Base-by-base conservation (phyloP, 1,140 invertebrate genomes). In the Sesamia nonagrioides region DNA sequence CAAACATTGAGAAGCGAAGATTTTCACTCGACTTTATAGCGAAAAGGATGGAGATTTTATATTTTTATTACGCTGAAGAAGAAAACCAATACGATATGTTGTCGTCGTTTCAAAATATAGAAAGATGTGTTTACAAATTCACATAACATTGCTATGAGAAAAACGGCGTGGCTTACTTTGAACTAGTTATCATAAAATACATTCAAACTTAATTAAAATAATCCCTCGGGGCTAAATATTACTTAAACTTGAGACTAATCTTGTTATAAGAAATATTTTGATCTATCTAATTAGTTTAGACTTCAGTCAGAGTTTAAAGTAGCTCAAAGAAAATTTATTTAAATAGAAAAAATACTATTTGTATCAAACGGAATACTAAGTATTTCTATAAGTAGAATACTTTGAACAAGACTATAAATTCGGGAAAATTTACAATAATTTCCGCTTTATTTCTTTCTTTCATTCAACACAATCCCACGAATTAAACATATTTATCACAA, bases 401-500 rank as follows among this genome's bases (percentile, higher is more conserved):
- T 56, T 27, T 21, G 52, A 27, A 27, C 7, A 15, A 48, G 1
- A 15, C 18, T 27, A 56, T 56, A 56, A 56, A 13, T 27, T 4
- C 21, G n/a, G 11, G 11, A 27, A 27, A 18, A 27, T 33, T 27
- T 13, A 21, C 21, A 27, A 27, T 56, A 21, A 56, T 56, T 33
- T 21, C 21, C 21, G 8, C 40, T n/a, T 63, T 40, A 63, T 18
- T 63, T 40, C 37, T 11, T 9, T 37, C 37, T 18, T 17, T 17
- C 37, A 63, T 63, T 63, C 60, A 63, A 42, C 42, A 63, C 60
- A 42, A 63, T 37, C 42, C n/a, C 37, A 42, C 18, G 37, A 18
- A 63, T 18, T 35, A 63, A 40, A 63, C 60, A 63, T 63, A 50
- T 68, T 68, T 68, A 68, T 68, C 21, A 50, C 13, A 13, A 27